These are phyloP conservation scores for Caenorhabditis latens DNA, from an alignment of 1,140 invertebrate genomes.

Conservation along the genomic window DNA sequence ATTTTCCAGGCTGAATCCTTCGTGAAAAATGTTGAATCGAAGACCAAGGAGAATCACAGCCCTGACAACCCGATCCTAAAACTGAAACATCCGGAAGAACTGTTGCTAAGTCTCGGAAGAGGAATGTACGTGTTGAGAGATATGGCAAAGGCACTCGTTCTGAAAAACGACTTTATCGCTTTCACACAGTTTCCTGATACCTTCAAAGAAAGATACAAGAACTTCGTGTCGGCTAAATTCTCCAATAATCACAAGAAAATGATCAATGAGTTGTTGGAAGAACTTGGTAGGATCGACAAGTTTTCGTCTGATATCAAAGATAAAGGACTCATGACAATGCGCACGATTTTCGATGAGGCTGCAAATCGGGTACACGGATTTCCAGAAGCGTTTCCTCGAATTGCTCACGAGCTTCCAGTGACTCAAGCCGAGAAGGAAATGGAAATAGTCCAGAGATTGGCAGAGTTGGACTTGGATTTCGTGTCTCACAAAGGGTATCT, in stretches of 20 bases:
- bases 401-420: not conserved
- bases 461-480: not conserved
- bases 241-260: not conserved
- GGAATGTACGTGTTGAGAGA: slow-evolving; percentile 5
- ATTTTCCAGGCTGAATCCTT: not conserved
- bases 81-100: not conserved
- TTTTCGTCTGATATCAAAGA: not conserved
- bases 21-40: not conserved
- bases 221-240: not conserved
- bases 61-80: not conserved
- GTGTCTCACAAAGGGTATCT: not conserved
- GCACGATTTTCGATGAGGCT: not conserved
- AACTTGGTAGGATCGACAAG: not conserved
- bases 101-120: not conserved
- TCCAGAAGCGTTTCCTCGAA: not conserved
- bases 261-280: not conserved
- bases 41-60: not conserved
- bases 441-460: not conserved
- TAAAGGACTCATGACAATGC: not conserved
- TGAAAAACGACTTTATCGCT: not conserved
- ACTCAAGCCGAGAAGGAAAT: not conserved
- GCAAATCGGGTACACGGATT: not conserved
- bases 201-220: not conserved
- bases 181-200: not conserved
- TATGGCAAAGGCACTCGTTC: not conserved